phyloP scores from a whole-genome alignment of 2,113 vertebrate species.

The Excalfactoria chinensis region DNA sequence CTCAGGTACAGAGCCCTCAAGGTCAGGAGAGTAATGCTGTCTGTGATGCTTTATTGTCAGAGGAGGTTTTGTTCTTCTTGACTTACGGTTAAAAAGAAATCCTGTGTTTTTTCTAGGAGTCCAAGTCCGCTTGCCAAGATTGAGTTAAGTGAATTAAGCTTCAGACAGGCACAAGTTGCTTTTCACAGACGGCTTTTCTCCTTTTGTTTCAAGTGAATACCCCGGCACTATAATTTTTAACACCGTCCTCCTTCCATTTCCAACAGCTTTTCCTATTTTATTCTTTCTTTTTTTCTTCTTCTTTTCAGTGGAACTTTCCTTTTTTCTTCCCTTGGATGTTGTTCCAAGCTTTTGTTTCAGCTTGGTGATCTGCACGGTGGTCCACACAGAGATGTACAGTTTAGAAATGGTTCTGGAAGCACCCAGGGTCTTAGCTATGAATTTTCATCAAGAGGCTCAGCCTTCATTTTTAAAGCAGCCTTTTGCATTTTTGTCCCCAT shows the following conservation, averaged over 20 bases:
- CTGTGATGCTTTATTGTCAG: not conserved
- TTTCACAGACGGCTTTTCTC: not conserved
- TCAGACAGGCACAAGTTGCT: not conserved
- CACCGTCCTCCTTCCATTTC: not conserved
- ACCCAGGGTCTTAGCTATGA: not conserved
- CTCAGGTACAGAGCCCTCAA: not conserved
- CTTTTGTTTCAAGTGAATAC: not conserved
- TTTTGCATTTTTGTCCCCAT: constrained; percentile 8
- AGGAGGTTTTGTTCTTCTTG: not conserved
- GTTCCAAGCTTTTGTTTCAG: not conserved
- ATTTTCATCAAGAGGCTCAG: not conserved
- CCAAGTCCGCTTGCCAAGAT: not conserved
- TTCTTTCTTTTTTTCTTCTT: not conserved
- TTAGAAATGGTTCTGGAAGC: not conserved
- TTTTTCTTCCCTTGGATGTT: not conserved
- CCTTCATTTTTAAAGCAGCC: constrained; percentile 8
- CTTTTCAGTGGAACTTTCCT: not conserved
- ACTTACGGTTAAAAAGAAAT: not conserved
- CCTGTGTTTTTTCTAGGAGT: not conserved
- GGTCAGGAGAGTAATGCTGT: not conserved
- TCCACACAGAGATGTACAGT: not conserved
- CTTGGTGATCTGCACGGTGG: not conserved
- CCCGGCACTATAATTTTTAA: not conserved
- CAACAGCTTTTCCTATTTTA: not conserved
- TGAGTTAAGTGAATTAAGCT: not conserved